A percentile compares a stretch with the other conserved stretches of the same genome.
phyloP scores from a whole-genome alignment of 2,888 invertebrate species.

The Hololepta plana region DNA sequence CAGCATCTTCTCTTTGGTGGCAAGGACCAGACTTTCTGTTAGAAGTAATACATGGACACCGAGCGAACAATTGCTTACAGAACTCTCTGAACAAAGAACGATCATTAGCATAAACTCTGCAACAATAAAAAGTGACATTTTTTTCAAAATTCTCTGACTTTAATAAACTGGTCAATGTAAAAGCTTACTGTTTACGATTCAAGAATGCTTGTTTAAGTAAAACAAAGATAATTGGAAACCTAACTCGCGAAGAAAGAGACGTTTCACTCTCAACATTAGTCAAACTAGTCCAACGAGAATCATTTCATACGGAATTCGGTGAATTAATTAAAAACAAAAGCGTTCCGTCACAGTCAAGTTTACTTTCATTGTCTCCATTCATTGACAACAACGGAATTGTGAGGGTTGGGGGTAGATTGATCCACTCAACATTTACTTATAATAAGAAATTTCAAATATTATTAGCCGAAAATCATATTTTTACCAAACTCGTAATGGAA shows the following conservation, averaged over 20 bases:
- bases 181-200: slow-evolving; percentile 1
- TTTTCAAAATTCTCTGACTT: slow-evolving; percentile 4
- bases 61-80: no score
- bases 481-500: slow-evolving; percentile 7
- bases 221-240: background rate
- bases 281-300: slow-evolving; percentile 2
- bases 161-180: slow-evolving; percentile 3
- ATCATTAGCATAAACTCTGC: slow-evolving; percentile 1
- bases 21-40: slow-evolving; percentile 9
- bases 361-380: slow-evolving; percentile 9
- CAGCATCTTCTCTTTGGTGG: slow-evolving; percentile 9
- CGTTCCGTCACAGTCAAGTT: background rate
- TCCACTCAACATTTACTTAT: slow-evolving; percentile 9
- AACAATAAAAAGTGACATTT: background rate
- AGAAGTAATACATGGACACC: no score
- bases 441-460: slow-evolving; percentile 13
- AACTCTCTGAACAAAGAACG: no score
- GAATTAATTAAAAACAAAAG: background rate
- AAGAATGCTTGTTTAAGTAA: background rate
- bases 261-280: slow-evolving; percentile 1
- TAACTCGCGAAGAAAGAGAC: slow-evolving; percentile 3
- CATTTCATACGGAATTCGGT: slow-evolving; percentile 3
- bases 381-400: slow-evolving; percentile 11
- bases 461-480: slow-evolving; percentile 10
- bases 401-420: slow-evolving; percentile 14